Conservation (phyloP, 2,797 vertebrate genomes). For the Coccyzus lansbergi region DNA sequence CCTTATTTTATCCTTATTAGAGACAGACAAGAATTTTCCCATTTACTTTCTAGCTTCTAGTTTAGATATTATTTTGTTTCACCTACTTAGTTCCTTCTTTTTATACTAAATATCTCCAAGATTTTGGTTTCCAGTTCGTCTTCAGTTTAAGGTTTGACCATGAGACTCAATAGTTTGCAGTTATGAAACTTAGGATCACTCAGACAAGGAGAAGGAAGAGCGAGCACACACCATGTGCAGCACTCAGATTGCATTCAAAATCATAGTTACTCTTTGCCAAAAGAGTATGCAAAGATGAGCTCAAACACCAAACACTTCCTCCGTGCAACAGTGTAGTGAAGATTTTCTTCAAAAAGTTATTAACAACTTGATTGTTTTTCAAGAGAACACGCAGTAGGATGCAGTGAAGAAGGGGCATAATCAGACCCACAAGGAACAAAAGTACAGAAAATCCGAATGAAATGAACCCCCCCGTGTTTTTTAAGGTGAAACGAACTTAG, state of each 20-base stretch:
- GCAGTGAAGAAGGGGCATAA: neutral
- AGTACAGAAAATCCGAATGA: neutral
- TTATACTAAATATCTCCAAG: neutral
- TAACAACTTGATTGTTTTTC: neutral
- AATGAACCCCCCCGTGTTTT: neutral
- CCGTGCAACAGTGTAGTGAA: neutral
- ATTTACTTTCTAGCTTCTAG: neutral
- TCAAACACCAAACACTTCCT: neutral
- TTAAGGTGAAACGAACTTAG: neutral
- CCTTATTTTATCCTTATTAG: neutral
- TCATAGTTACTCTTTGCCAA: neutral
- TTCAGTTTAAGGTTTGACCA: neutral
- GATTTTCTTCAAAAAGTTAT: neutral
- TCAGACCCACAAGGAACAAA: neutral
- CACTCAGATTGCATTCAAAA: neutral
- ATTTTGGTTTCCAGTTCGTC: neutral
- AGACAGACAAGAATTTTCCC: neutral
- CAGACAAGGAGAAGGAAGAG: neutral
- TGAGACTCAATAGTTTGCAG: neutral
- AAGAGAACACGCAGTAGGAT: neutral
- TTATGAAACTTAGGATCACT: neutral
- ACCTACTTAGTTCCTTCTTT: neutral
- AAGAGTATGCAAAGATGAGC: neutral
- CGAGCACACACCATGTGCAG: accelerated
- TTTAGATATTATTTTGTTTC: neutral